Base-by-base conservation (phyloP, 2,888 invertebrate genomes). In the Mythimna pallens region DNA sequence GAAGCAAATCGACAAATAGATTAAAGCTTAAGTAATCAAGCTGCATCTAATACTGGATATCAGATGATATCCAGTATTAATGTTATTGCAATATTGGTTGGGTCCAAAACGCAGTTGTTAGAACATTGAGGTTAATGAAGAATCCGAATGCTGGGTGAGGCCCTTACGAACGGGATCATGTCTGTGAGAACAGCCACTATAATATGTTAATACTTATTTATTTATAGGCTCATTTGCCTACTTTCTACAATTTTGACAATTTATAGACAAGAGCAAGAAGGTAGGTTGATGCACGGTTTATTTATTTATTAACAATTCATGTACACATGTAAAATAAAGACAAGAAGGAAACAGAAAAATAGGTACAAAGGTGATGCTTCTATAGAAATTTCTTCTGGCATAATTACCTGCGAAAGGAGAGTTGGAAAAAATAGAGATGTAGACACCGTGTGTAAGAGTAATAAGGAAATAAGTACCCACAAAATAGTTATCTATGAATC, bases 71-170 rank as follows among this genome's bases (percentile, higher is more conserved):
- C 47, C 73, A 67, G 70, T 65, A 78, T 81, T 67, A 76, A 83
- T 76, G 76, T 80, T 82, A 86, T 82, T 81, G 83, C 81, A 84
- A 82, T 81, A 84, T 80, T 83, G 80, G 87, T 88, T 85, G 83
- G 75, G 67, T 85, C 77, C 78, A 83, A 84, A 87, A 78, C 81
- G 73, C 76, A 63, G 70, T 76, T 74, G 83, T 61, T 78, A 54
- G 17, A 47, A 17, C 50, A 88, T 90, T 73, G 82, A 86, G 89
- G 89, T 87, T 88, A 89, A 89, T 85, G 86, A 85, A 82, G 85
- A 85, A 80, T 85, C 82, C 78, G 69, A 86, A 86, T 83, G 77
- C 47, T 86, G 76, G 87, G 83, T 74, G 86, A 83, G 83, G 86
- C 81, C 76, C 80, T 80, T 81, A 74, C 67, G 78, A 81, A 76